These are phyloP conservation scores for Tinea semifulvella DNA, from an alignment of 2,888 invertebrate species.

Conservation along the genomic window DNA sequence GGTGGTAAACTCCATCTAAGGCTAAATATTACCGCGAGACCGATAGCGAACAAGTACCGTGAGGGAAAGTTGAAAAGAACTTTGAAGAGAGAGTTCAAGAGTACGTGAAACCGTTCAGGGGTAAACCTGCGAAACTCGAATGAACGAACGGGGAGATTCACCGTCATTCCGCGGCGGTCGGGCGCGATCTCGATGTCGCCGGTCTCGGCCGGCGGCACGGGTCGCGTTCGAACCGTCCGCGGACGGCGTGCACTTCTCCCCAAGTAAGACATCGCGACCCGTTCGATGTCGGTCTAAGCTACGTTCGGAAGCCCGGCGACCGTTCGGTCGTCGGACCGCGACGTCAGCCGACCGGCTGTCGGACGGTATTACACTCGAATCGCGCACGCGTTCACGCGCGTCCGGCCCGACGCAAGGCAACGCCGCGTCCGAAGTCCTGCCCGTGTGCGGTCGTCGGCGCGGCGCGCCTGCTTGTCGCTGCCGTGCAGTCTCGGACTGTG, in stretches of 20 bases:
- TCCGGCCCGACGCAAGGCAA: constrained; percentile 32
- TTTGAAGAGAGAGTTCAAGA: constrained; percentile 69
- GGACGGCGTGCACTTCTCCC: constrained; percentile 37
- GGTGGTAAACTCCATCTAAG: constrained; percentile 69
- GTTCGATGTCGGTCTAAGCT: constrained; percentile 50
- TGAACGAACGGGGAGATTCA: constrained; percentile 51
- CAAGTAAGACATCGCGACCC: constrained; percentile 64
- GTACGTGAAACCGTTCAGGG: constrained; percentile 62
- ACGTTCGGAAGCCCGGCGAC: constrained; percentile 30
- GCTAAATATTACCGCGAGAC: constrained; percentile 70
- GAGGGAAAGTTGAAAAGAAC: constrained; percentile 78
- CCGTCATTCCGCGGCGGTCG: constrained; percentile 30
- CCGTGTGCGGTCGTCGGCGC: constrained; percentile 31
- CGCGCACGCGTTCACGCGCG: constrained; percentile 31
- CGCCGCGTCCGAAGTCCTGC: constrained; percentile 30
- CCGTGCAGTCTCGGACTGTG: constrained; percentile 35
- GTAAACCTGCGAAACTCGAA: constrained; percentile 67
- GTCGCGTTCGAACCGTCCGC: constrained; percentile 26
- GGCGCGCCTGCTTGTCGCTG: constrained; percentile 24
- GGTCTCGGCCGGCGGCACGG: constrained; percentile 24
- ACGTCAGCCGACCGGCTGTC: constrained; percentile 23
- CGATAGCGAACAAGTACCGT: constrained; percentile 74
- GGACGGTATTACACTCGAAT: constrained; percentile 23
- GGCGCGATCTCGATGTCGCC: constrained; percentile 21
- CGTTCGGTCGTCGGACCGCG: constrained; percentile 20